Evolutionary conservation across 2,113 vertebrate genomes (phyloP).

Genomic region (Pygoscelis antarcticus): DNA sequence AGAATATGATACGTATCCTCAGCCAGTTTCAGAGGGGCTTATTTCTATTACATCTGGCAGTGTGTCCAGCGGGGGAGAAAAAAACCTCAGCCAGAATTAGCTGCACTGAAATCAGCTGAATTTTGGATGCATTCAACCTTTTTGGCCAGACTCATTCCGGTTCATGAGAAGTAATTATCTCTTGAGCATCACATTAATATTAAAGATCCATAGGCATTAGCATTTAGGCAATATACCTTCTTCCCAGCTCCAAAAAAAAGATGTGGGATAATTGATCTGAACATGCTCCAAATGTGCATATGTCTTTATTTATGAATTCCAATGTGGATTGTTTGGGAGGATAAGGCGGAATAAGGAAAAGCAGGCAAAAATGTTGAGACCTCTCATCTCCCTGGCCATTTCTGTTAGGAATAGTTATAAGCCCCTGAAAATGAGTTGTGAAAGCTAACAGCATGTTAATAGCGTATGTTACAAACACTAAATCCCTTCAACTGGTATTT

Average conservation of each 20-base stretch:
- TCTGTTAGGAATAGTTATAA: constrained; percentile 29
- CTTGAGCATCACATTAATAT: constrained; percentile 61
- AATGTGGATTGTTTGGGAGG: constrained; percentile 27
- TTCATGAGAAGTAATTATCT: constrained; percentile 69
- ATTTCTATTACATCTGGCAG: constrained; percentile 64
- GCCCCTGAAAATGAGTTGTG: constrained; percentile 17
- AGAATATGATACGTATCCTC: constrained; percentile 53
- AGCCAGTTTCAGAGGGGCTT: constrained; percentile 31
- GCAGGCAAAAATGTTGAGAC: constrained; percentile 12
- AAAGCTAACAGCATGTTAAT: constrained; percentile 32
- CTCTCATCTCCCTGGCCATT: constrained; percentile 8
- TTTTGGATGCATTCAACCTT: constrained; percentile 53
- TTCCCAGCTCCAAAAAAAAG: constrained; percentile 23
- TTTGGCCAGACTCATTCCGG: constrained; percentile 52
- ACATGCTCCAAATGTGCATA: constrained; percentile 52
- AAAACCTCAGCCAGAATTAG: constrained; percentile 35
- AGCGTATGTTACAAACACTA: background rate
- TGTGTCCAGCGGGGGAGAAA: background rate
- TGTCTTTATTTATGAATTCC: constrained; percentile 68
- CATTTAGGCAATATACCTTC: constrained; percentile 49
- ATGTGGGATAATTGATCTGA: constrained; percentile 59
- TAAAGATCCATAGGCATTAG: constrained; percentile 63
- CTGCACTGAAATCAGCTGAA: constrained; percentile 46
- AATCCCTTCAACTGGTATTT: constrained; percentile 5
- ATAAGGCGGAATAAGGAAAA: constrained; percentile 21